These are phyloP conservation scores for Rynchops niger DNA, from an alignment of 2,113 vertebrate genomes.

Conservation along the genomic window DNA sequence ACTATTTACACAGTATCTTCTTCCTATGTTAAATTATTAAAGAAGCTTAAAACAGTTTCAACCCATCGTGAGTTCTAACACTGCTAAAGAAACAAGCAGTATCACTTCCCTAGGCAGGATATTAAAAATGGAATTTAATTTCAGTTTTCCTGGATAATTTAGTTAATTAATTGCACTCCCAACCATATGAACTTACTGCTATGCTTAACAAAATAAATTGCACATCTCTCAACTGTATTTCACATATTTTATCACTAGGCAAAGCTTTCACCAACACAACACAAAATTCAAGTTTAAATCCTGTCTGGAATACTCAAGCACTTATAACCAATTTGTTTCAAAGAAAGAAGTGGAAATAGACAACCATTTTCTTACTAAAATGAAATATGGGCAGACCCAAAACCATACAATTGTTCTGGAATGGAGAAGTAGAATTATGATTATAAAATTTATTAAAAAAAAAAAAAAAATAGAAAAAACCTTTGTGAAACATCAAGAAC, in stretches of 20 bases:
- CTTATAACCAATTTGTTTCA: neutral
- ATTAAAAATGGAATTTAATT: slow-evolving; percentile 22
- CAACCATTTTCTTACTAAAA: neutral
- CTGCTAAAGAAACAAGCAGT: neutral
- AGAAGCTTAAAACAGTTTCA: neutral
- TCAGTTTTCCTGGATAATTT: neutral
- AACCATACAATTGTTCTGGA: neutral
- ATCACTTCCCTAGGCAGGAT: neutral
- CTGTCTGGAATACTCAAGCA: neutral
- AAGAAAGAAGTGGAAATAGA: neutral
- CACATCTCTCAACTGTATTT: neutral
- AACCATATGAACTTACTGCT: neutral
- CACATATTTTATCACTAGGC: neutral
- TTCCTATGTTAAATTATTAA: slow-evolving; percentile 19
- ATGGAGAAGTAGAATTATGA: neutral
- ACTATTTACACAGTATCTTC: neutral
- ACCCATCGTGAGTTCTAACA: neutral
- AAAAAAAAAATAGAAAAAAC: neutral
- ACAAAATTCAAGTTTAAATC: neutral
- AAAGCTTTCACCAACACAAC: neutral
- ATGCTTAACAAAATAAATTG: neutral
- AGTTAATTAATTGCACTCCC: slow-evolving; percentile 5
- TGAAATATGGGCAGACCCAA: neutral
- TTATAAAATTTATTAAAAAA: neutral
- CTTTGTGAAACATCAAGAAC: neutral